Evolutionary conservation across 2,888 invertebrate genomes (phyloP).

Genomic region (Amiota communis): DNA sequence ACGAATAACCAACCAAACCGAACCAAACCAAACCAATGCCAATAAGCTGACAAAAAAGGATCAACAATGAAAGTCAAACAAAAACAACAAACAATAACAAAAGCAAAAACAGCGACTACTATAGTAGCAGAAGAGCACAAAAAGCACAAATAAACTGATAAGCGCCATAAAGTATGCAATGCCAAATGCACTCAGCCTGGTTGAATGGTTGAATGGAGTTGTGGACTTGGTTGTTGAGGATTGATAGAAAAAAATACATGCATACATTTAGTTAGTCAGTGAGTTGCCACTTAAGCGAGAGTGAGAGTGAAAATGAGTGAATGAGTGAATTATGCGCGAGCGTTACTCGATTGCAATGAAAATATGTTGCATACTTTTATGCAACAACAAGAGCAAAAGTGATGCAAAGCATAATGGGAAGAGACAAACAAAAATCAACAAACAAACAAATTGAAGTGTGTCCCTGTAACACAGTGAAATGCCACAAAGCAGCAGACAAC

Average conservation of each 20-base stretch:
- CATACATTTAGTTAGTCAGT: not conserved
- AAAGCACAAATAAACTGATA: constrained; percentile 57
- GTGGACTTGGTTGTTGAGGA: not conserved
- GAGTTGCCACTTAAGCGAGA: not conserved
- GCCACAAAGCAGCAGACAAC: constrained; percentile 40
- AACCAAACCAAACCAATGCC: constrained; percentile 48
- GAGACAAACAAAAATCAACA: constrained; percentile 47
- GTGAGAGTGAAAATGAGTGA: constrained; percentile 4
- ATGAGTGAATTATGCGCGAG: constrained; percentile 46
- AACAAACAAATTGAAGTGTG: constrained; percentile 40
- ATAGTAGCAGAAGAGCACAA: not conserved
- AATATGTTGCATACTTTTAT: constrained; percentile 55
- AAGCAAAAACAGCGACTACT: not conserved
- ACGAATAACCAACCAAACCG: not conserved
- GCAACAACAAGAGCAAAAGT: constrained; percentile 46
- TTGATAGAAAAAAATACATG: constrained; percentile 55
- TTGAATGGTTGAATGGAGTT: not conserved
- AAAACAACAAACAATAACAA: constrained; percentile 40
- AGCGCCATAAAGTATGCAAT: constrained; percentile 43
- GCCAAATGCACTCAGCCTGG: constrained; percentile 17
- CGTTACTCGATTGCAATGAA: constrained; percentile 38
- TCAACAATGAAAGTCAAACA: constrained; percentile 53
- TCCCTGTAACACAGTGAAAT: constrained; percentile 3
- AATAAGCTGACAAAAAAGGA: constrained; percentile 45
- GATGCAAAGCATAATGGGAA: constrained; percentile 15